phyloP scores from a whole-genome alignment of 2,113 vertebrate genomes.

The Amphiprion percula region DNA sequence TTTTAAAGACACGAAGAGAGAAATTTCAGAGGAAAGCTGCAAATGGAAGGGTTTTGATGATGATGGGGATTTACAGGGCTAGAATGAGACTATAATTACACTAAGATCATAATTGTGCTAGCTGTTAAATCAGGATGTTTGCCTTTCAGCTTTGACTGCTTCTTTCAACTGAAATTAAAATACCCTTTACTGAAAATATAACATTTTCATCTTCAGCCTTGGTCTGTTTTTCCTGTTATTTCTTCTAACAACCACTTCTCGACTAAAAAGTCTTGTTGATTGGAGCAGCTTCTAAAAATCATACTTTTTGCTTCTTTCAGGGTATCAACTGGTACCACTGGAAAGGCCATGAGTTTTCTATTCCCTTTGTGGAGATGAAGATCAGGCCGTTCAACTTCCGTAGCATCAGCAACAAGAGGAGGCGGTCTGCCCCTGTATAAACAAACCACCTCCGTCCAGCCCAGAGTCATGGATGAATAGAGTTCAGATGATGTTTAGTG shows the following conservation, averaged over 20 bases:
- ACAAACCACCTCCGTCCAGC: constrained; percentile 20
- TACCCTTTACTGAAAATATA: constrained; percentile 10
- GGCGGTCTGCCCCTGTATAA: constrained; percentile 89
- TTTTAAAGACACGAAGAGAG: constrained; percentile 6
- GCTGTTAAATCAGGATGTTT: constrained; percentile 16
- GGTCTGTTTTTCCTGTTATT: constrained; percentile 9
- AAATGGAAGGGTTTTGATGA: not conserved
- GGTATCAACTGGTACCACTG: constrained; percentile 99
- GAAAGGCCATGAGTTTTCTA: constrained; percentile 99
- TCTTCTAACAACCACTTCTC: not conserved
- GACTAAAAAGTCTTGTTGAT: not conserved
- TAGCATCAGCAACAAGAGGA: constrained; percentile 89
- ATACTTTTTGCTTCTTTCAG: constrained; percentile 73
- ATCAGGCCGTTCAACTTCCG: constrained; percentile 93
- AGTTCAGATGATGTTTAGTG: constrained; percentile 57
- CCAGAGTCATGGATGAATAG: constrained; percentile 44
- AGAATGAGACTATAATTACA: constrained; percentile 36
- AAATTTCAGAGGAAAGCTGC: constrained; percentile 19
- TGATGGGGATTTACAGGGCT: constrained; percentile 25
- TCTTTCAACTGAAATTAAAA: constrained; percentile 8
- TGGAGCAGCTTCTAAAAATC: constrained; percentile 2
- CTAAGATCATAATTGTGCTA: not conserved
- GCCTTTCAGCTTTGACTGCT: constrained; percentile 3
- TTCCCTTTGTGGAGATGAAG: constrained; percentile 99
- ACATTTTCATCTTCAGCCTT: constrained; percentile 7